Evolutionary conservation across 35 echinoderm and acorn worm genomes (phyloP).

Genomic region (Anneissia japonica): DNA sequence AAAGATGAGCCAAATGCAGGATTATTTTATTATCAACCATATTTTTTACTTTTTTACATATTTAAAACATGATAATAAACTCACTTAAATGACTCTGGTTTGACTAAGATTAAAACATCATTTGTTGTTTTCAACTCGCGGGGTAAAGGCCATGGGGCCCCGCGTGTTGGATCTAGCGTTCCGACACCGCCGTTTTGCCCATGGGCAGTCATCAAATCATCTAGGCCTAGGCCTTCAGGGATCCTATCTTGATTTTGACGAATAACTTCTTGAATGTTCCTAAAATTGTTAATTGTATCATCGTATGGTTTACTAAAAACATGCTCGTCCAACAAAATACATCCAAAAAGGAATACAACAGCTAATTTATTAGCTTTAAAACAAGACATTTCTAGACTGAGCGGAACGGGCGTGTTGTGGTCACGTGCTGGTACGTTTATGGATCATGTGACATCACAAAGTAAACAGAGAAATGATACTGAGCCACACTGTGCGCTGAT

Average conservation of each 20-base stretch:
- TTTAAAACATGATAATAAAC: not conserved
- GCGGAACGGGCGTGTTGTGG: too few species aligned
- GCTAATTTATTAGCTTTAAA: too few species aligned
- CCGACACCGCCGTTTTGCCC: not conserved
- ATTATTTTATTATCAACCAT: not conserved
- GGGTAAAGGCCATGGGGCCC: slow-evolving; percentile 71
- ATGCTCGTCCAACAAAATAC: not conserved
- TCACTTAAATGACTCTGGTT: slow-evolving; percentile 32
- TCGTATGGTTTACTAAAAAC: not conserved
- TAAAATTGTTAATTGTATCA: not conserved
- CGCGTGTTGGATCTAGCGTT: slow-evolving; percentile 4
- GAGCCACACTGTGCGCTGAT: too few species aligned
- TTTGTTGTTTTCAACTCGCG: slow-evolving; percentile 19
- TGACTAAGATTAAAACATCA: slow-evolving; percentile 19
- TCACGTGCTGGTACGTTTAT: too few species aligned
- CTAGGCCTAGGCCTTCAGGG: not conserved
- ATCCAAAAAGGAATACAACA: not conserved
- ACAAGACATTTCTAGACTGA: too few species aligned
- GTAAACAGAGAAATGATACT: too few species aligned
- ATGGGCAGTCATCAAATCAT: not conserved
- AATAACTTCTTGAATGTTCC: not conserved
- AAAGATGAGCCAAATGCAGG: not conserved
- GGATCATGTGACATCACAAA: too few species aligned
- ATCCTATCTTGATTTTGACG: not conserved
- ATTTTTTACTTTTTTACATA: not conserved